Conservation (phyloP, 2,888 invertebrate species). For the Pecten maximus region DNA sequence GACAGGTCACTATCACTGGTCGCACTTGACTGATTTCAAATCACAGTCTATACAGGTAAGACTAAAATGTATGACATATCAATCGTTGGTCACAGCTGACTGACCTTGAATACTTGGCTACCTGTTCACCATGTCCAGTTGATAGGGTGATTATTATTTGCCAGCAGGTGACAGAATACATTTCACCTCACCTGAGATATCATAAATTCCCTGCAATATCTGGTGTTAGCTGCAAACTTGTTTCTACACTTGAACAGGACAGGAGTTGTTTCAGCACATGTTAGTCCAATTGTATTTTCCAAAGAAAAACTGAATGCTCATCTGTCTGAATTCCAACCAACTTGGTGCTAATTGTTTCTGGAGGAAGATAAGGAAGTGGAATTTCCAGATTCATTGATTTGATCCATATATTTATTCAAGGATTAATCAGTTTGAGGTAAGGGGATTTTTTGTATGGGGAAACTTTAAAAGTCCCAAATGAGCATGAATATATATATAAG, state of each 20-base stretch:
- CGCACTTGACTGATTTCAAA: not conserved
- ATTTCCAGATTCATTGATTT: not conserved
- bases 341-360: slow-evolving; percentile 12
- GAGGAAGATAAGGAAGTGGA: not conserved
- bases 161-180: slow-evolving; percentile 3
- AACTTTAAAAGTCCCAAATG: no score
- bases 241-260: not conserved
- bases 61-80: not conserved
- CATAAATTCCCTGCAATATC: not conserved
- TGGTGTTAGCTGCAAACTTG: not conserved
- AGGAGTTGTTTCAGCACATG: not conserved
- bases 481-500: no score
- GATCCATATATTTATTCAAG: not conserved
- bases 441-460: not conserved
- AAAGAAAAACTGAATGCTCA: not conserved
- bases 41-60: not conserved
- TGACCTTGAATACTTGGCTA: not conserved
- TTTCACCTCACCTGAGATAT: slow-evolving; percentile 1
- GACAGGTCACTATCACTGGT: not conserved
- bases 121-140: not conserved
- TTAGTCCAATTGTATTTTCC: not conserved
- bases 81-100: not conserved
- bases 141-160: not conserved
- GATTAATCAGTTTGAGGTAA: not conserved
- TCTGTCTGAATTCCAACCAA: not conserved